Base-by-base conservation (phyloP, 2,888 invertebrate species). In the Rhabditophanes sp. region DNA sequence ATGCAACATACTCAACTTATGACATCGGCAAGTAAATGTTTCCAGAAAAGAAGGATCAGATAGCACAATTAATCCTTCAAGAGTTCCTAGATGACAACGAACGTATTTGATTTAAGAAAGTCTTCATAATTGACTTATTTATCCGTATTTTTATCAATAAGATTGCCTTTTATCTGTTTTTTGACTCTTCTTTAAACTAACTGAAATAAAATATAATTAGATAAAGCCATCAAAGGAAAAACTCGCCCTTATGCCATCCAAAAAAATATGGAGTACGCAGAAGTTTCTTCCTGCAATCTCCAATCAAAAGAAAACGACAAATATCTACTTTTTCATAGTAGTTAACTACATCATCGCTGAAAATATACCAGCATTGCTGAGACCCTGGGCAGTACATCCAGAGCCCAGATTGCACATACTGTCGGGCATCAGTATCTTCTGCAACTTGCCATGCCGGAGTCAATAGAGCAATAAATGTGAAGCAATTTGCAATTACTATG, bases 381-480 rank as follows among this genome's bases (percentile, higher is more conserved):
- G 39, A 41, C 1, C 54, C 56, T 5, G 55, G 58, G 25, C 61
- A 61, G 31, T 61, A 61, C 16, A 53, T 25, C 61, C 61, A 61
- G 2, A 61, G 42, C 3, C 61, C 61, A 3, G 49, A 49, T 33
- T 61, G 47, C 2, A 61, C 55, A 25, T 46, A 47, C 25, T 54
- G 42, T 4, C 41, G 32, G 2, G 49, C 52, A 41, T 61, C 61
- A 20, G 43, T 28, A 33, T 61, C 61, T n/a, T 56, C 46, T n/a
- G 61, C 61, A 3, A 59, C 56, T 48, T 61, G 61, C 61, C 61
- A 61, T 5, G 56, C 47, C n/a, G 61, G 61, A 11, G 61, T 61
- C 2, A 56, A 16, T 3, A 50, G 49, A 4, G 49, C 56, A 21
- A 61, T 21, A 36, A 61, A 56, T 5, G 30, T 22, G 15, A 59